phyloP scores from a whole-genome alignment of 2,113 vertebrate genomes.

The Tetrax tetrax region DNA sequence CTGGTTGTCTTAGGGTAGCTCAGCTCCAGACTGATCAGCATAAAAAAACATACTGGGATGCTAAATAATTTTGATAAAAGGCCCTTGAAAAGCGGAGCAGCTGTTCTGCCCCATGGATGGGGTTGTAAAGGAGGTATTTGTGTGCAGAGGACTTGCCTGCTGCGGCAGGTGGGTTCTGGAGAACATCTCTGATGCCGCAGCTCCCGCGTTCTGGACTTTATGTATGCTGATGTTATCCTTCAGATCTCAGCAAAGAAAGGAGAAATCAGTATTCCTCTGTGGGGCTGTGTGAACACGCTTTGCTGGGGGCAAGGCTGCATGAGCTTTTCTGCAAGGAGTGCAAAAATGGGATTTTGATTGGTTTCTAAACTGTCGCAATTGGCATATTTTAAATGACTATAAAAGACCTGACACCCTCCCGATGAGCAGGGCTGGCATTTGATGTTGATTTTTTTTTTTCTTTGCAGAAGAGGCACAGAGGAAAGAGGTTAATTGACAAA shows the following conservation, averaged over 20 bases:
- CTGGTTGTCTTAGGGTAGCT: neutral
- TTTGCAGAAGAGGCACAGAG: neutral
- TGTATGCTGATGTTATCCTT: neutral
- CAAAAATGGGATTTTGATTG: neutral
- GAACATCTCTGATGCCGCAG: neutral
- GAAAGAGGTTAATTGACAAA: conserved; percentile 57
- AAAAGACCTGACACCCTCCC: neutral
- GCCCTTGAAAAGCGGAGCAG: neutral
- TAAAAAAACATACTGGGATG: neutral
- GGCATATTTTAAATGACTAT: neutral
- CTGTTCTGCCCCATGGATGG: neutral
- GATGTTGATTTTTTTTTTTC: neutral
- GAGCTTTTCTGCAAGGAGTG: neutral
- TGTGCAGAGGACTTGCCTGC: neutral
- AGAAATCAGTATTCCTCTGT: neutral
- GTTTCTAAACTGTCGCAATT: neutral
- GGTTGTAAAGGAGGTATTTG: neutral
- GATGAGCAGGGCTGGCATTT: neutral
- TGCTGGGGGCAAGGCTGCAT: neutral
- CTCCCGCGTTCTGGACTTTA: neutral
- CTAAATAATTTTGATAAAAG: conserved; percentile 36
- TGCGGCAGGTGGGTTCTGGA: neutral
- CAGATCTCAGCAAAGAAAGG: neutral
- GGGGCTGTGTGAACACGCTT: neutral
- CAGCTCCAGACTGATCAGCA: neutral